Evolutionary conservation across 2,113 vertebrate genomes (phyloP).

Genomic region (Falcunculus frontatus): DNA sequence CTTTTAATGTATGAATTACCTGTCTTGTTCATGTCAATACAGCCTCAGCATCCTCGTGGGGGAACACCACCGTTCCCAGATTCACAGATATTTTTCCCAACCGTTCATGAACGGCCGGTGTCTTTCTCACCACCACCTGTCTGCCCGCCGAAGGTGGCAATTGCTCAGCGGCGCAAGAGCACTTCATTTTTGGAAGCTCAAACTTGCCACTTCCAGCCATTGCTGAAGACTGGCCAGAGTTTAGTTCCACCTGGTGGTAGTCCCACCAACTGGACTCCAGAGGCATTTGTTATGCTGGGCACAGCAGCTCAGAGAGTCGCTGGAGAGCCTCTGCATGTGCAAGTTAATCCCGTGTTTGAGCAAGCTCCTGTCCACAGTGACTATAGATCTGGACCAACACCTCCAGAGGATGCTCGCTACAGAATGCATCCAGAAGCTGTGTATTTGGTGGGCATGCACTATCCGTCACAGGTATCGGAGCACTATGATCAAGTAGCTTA

Average conservation of each 20-base stretch:
- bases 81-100: conserved; percentile 87
- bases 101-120: conserved; percentile 90
- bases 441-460: conserved; percentile 76
- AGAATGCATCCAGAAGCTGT: conserved; percentile 85
- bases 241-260: conserved; percentile 83
- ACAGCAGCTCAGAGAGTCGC: conserved; percentile 79
- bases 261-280: conserved; percentile 74
- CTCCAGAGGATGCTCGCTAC: conserved; percentile 81
- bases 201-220: conserved; percentile 88
- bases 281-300: conserved; percentile 75
- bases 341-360: conserved; percentile 76
- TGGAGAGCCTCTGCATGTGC: conserved; percentile 80
- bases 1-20: conserved; percentile 85
- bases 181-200: conserved; percentile 97
- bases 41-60: conserved; percentile 91
- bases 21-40: conserved; percentile 95
- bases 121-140: conserved; percentile 95
- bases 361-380: conserved; percentile 80
- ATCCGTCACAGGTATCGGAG: conserved; percentile 73
- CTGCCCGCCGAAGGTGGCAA: conserved; percentile 87
- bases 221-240: conserved; percentile 85
- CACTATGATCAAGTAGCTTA: conserved; percentile 70
- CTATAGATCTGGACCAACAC: conserved; percentile 79
- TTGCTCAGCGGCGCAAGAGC: conserved; percentile 93
- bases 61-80: conserved; percentile 86